Base-by-base conservation (phyloP, 2,113 vertebrate species). In the Pseudopodoces humilis region DNA sequence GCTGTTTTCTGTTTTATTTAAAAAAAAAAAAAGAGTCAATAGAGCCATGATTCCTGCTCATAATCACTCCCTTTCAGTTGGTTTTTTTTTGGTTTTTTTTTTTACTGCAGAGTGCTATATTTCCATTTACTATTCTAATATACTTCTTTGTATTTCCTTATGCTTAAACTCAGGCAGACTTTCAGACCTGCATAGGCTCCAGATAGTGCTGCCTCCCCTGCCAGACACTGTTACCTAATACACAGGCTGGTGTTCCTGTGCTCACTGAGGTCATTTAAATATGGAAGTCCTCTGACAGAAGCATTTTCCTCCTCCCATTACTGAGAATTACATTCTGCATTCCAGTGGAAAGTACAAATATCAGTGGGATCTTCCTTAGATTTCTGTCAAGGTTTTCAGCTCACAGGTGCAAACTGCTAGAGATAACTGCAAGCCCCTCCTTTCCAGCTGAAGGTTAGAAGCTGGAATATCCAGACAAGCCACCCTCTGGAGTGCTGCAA, bases 41-140 rank as follows among this genome's bases (percentile, higher is more conserved):
- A 78, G 83, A 94, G 93, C 92, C 96, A 97, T 94, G 70, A 95
- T 94, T 95, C 92, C 86, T 83, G 58, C 47, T 90, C 63, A 75
- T 88, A 94, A 96, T 96, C 86, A 76, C 90, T 96, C 87, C 76
- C 18, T 88, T 95, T 86, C 49, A 6, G 31, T n/a, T 15, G 17
- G 2, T 4, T 27, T 35, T 70, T 27, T 77, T 39, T 39, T 39
- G 37, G 37, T 9, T 17, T 33, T 44, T 60, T 55, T 31, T 91
- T 83, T 94, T n/a, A 56, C 78, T 86, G 65, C 33, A 35, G 58
- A 90, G 72, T 80, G 71, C 80, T 94, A 5, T 76, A 79, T 94
- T 86, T 80, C 94, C 58, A 87, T 88, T 63, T 94, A 71, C 71
- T 94, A 56, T 96, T 93, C 96, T 89, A 80, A 92, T 84, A n/a